Evolutionary conservation across 2,888 invertebrate genomes (phyloP), one percentile per base, ranked within the genome.

Genomic region (Zelleria hepariella): DNA sequence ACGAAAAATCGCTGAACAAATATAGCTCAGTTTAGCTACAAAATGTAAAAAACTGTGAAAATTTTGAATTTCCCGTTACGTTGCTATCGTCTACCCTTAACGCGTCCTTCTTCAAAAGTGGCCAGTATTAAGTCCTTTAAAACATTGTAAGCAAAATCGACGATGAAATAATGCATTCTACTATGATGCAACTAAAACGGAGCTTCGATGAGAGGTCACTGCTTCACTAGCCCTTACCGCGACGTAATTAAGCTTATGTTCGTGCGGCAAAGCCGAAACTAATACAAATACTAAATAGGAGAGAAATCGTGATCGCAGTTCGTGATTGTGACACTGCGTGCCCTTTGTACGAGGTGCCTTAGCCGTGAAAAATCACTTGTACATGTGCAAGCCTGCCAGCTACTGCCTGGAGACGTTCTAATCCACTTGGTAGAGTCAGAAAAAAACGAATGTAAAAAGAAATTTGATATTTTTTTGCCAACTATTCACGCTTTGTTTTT

Each of bases 331-430:
- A 87, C 87, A 87, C 82, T 85, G 86, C 82, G 82, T 86, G 86
- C 82, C 86, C 88, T 87, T 87, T 87, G 86, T 75, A 84, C 86
- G 83, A 73, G 80, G 86, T 83, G 80, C 78, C 75, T 80, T 75
- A 85, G 82, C 87, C 84, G 87, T 88, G 88, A 88, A 88, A 87
- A 87, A 87, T 86, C 85, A 87, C 82, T 84, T 78, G 80, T 82
- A 86, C 88, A 86, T 82, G 80, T 88, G 87, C 86, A 85, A 82
- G 79, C 68, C 72, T 73, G 77, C 79, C 72, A 77, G 77, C 78
- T 75, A 72, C 62, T 62, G 73, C 67, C 69, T 71, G 66, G 74
- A 72, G 70, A 85, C 80, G 78, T 80, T 84, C 85, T 86, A 86
- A 86, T 86, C 80, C 77, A 62, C 48, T 27, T 23, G 59, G 77